A percentile compares a stretch with the other conserved stretches of the same genome.
Evolutionary conservation across 2,113 vertebrate genomes (phyloP).

Genomic region (Stictonetta naevosa): DNA sequence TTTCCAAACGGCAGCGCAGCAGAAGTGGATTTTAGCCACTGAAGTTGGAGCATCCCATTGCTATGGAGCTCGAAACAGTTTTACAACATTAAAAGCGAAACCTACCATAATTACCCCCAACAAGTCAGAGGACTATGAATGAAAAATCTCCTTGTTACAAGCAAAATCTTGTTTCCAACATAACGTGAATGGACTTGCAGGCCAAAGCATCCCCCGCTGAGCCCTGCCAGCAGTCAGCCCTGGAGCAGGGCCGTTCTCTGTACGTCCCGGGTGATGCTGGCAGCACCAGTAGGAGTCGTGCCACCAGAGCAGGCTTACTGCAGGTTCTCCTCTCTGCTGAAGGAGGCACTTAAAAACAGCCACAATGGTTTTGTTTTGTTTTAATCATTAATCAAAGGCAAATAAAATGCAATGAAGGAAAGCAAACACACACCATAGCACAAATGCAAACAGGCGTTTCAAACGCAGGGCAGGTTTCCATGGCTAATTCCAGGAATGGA

Average conservation of each 20-base stretch:
- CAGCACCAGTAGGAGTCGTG: neutral
- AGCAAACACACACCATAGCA: fast-evolving
- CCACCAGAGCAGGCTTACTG: neutral
- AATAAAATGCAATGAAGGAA: neutral
- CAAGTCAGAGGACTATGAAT: neutral
- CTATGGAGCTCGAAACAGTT: neutral
- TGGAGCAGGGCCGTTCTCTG: neutral
- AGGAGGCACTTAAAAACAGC: neutral
- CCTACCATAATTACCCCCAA: neutral
- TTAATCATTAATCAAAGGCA: slow-evolving; percentile 16
- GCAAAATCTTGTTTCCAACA: neutral
- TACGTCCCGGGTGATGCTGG: neutral
- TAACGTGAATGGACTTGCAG: neutral
- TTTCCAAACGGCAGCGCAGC: slow-evolving; percentile 32
- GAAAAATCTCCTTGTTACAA: neutral
- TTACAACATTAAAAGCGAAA: neutral
- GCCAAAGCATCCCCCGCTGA: neutral
- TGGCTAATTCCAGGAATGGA: neutral
- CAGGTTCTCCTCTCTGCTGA: neutral
- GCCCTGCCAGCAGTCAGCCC: neutral
- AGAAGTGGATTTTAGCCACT: slow-evolving; percentile 22
- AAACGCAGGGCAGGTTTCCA: neutral
- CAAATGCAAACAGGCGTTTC: neutral
- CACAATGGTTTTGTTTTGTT: neutral
- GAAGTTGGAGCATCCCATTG: neutral